Percentiles rank a stretch among this genome's conserved stretches.
Conservation (phyloP, 2,888 invertebrate species). For the Monochamus alternatus region DNA sequence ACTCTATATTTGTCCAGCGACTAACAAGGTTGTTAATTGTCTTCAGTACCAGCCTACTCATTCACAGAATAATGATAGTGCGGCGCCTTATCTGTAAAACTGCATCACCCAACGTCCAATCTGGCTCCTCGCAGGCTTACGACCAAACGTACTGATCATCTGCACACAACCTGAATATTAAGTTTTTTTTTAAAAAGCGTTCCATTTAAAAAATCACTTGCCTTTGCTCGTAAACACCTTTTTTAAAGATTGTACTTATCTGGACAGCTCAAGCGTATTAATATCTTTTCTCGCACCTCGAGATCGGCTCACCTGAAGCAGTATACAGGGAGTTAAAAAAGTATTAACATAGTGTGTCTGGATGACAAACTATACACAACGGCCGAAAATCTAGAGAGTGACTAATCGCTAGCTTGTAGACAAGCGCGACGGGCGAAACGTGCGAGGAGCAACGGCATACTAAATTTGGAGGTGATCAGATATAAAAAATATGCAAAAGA, state of each 20-base stretch:
- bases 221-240: conserved; percentile 7
- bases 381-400: too few relatives aligned
- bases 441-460: too few relatives aligned
- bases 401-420: too few relatives aligned
- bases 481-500: too few relatives aligned
- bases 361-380: too few relatives aligned
- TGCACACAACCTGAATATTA: conserved; percentile 25
- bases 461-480: too few relatives aligned
- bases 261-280: neutral
- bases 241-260: conserved; percentile 3
- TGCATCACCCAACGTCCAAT: conserved; percentile 23
- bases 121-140: conserved; percentile 15
- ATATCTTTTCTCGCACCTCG: neutral
- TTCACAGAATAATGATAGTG: conserved; percentile 32
- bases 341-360: neutral
- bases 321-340: neutral
- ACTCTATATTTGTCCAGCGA: conserved; percentile 30
- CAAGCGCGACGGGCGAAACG: too few relatives aligned
- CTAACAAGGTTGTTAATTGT: conserved; percentile 40
- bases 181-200: conserved; percentile 5
- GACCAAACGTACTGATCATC: conserved; percentile 14
- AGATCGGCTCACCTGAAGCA: neutral
- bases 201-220: neutral
- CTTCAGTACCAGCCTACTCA: conserved; percentile 24
- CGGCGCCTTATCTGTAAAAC: conserved; percentile 32